phyloP scores from a whole-genome alignment of 1,140 invertebrate genomes.

The Solenopsis invicta region DNA sequence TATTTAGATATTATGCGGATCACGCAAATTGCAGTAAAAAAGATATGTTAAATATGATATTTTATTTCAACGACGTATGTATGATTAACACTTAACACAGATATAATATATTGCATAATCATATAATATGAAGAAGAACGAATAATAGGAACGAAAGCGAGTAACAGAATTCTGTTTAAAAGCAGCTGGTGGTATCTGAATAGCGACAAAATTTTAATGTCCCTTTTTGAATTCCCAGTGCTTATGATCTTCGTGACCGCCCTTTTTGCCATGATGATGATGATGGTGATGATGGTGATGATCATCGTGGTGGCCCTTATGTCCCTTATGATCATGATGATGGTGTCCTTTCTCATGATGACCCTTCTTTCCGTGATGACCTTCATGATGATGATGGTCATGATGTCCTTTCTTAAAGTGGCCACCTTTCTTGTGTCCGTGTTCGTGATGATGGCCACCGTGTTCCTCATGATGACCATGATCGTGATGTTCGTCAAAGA shows the following conservation, averaged over 20 bases:
- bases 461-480: constrained; percentile 93
- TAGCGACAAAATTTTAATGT: constrained; percentile 48
- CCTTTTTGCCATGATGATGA: constrained; percentile 77
- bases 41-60: not conserved
- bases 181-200: constrained; percentile 62
- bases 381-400: constrained; percentile 89
- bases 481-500: constrained; percentile 93
- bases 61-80: constrained; percentile 50
- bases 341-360: constrained; percentile 85
- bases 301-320: constrained; percentile 83
- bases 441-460: constrained; percentile 92
- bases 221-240: constrained; percentile 71
- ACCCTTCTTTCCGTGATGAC: constrained; percentile 90
- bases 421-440: constrained; percentile 91
- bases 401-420: constrained; percentile 92
- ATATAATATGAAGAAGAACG: not conserved
- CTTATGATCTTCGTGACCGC: constrained; percentile 76
- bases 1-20: not conserved
- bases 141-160: constrained; percentile 9
- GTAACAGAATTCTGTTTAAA: constrained; percentile 22
- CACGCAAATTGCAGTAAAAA: not conserved
- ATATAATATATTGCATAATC: constrained; percentile 11
- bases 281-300: constrained; percentile 78
- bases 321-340: constrained; percentile 85
- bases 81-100: constrained; percentile 25